These are phyloP conservation scores for Nestor notabilis DNA, from an alignment of 2,113 vertebrate species.

Conservation along the genomic window DNA sequence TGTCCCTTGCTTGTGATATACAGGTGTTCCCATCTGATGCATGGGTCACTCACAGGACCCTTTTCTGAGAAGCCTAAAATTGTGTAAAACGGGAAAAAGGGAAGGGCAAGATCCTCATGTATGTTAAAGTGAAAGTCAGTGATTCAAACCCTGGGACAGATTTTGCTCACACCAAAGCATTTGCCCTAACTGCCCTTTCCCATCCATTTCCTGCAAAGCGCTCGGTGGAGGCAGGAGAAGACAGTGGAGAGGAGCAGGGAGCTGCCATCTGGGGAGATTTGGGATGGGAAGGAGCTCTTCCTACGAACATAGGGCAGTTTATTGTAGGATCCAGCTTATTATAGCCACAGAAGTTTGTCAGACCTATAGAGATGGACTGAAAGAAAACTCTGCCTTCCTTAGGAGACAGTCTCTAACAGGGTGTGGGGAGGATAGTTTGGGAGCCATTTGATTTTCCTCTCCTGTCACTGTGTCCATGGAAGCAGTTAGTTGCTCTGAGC, in stretches of 20 bases:
- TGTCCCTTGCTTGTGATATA: background rate
- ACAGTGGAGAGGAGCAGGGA: background rate
- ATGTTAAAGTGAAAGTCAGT: background rate
- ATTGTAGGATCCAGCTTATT: background rate
- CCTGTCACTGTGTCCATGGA: background rate
- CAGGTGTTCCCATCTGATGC: background rate
- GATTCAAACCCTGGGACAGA: background rate
- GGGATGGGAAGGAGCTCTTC: background rate
- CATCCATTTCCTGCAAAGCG: background rate
- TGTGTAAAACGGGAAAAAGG: background rate
- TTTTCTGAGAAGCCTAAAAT: background rate
- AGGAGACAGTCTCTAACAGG: background rate
- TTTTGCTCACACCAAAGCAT: background rate
- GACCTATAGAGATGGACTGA: background rate
- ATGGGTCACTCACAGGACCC: background rate
- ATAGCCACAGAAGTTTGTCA: background rate
- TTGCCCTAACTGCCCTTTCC: background rate
- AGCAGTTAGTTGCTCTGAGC: background rate
- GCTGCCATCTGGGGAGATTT: background rate
- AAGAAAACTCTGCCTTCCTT: background rate
- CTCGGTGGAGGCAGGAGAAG: background rate
- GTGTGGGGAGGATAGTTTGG: background rate
- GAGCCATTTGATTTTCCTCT: background rate
- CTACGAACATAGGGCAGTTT: fast-evolving
- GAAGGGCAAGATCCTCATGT: background rate